Percentiles rank a stretch among this genome's conserved stretches.
phyloP scores from a whole-genome alignment of 2,797 vertebrate genomes.

The Miichthys miiuy region DNA sequence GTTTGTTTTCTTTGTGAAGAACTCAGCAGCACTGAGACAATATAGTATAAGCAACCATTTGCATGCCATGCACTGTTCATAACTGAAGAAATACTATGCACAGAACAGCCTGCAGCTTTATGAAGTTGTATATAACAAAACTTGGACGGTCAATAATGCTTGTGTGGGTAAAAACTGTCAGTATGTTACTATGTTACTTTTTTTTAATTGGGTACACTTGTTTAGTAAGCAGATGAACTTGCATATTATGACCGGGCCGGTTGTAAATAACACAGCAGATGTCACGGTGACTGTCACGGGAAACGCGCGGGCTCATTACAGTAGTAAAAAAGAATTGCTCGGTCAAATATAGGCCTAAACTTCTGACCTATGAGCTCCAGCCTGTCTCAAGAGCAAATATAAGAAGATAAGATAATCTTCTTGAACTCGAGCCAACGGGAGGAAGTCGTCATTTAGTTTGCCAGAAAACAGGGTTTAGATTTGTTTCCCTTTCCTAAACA shows the following conservation, averaged over 20 bases:
- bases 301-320: constrained; percentile 19
- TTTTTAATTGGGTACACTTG: neutral
- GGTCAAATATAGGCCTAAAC: constrained; percentile 34
- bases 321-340: constrained; percentile 21
- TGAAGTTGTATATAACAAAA: neutral
- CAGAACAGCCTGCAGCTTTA: neutral
- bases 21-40: neutral
- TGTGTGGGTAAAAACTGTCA: neutral
- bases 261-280: constrained; percentile 43
- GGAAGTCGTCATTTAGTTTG: neutral
- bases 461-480: neutral
- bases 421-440: neutral
- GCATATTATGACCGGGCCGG: neutral
- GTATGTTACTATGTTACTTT: neutral
- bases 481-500: neutral
- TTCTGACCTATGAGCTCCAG: constrained; percentile 21
- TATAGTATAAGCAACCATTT: neutral
- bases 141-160: neutral
- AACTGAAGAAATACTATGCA: neutral
- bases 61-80: neutral
- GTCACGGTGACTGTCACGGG: constrained; percentile 5
- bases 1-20: neutral
- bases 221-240: neutral
- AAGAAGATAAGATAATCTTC: neutral
- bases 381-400: constrained; percentile 19